Evolutionary conservation across 2,797 vertebrate species (phyloP).

Genomic region (Gymnopithys bicolor): DNA sequence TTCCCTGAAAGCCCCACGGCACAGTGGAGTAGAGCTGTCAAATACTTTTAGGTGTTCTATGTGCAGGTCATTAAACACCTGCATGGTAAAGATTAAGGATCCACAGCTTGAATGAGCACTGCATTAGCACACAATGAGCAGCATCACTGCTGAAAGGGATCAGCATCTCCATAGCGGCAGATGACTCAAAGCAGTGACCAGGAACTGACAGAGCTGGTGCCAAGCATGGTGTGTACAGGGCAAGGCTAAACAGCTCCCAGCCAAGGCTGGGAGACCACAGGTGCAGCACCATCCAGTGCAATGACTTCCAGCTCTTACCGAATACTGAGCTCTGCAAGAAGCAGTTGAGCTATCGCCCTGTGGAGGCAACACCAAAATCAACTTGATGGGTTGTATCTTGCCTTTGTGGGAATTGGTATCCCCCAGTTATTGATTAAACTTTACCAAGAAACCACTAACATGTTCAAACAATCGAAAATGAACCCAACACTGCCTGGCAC

Average conservation of each 20-base stretch:
- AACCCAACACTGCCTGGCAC: not conserved
- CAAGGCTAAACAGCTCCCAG: not conserved
- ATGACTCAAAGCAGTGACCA: not conserved
- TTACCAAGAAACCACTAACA: not conserved
- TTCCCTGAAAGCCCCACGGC: not conserved
- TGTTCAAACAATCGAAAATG: not conserved
- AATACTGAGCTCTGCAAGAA: not conserved
- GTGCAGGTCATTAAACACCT: not conserved
- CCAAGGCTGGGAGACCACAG: not conserved
- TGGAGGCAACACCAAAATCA: not conserved
- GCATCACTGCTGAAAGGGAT: not conserved
- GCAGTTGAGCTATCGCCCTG: accelerated
- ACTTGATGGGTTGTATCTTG: not conserved
- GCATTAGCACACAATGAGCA: not conserved
- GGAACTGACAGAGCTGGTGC: not conserved
- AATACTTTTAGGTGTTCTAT: not conserved
- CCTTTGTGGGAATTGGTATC: not conserved
- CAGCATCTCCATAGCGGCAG: not conserved
- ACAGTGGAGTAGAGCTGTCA: not conserved
- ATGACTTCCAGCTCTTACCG: not conserved
- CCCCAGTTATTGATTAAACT: not conserved
- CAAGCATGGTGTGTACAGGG: accelerated
- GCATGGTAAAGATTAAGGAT: not conserved
- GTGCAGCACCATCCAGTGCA: not conserved
- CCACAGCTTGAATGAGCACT: not conserved